Evolutionary conservation across 2,797 vertebrate species (phyloP).

Genomic region (Pseudopleuronectes americanus): DNA sequence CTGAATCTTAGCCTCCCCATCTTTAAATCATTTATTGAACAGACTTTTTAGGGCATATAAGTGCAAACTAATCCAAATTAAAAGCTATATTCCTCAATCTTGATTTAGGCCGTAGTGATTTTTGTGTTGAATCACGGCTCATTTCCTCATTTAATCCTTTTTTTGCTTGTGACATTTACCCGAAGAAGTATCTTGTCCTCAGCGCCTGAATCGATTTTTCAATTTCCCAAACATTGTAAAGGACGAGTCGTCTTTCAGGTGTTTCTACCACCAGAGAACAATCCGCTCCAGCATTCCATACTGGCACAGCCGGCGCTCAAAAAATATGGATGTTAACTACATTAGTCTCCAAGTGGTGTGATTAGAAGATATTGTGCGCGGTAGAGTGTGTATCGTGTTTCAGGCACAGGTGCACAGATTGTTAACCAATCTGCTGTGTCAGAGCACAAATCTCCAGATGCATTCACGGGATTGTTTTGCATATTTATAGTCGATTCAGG

Average conservation of each 20-base stretch:
- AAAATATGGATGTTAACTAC: constrained; percentile 20
- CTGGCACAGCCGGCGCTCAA: constrained; percentile 9
- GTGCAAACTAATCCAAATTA: neutral
- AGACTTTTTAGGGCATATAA: neutral
- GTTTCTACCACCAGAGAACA: neutral
- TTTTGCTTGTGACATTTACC: constrained; percentile 6
- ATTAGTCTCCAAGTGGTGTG: constrained; percentile 27
- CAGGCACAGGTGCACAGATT: constrained; percentile 21
- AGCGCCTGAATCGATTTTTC: constrained; percentile 6
- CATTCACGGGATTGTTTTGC: neutral
- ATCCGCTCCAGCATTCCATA: constrained; percentile 10
- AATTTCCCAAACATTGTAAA: neutral
- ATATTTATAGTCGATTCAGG: neutral
- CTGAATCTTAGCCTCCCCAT: no score
- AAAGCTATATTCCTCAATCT: neutral
- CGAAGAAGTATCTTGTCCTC: neutral
- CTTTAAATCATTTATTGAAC: no score
- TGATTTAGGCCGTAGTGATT: neutral
- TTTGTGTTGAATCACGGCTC: constrained; percentile 22
- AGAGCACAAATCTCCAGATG: constrained; percentile 16
- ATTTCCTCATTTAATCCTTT: neutral
- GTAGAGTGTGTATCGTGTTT: constrained; percentile 18
- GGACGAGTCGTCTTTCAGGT: constrained; percentile 2
- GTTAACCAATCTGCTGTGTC: constrained; percentile 31
- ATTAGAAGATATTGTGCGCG: constrained; percentile 29